A percentile compares a stretch with the other conserved stretches of the same genome.
phyloP scores from a whole-genome alignment of 2,888 invertebrate genomes.

The Dorcus hopei region DNA sequence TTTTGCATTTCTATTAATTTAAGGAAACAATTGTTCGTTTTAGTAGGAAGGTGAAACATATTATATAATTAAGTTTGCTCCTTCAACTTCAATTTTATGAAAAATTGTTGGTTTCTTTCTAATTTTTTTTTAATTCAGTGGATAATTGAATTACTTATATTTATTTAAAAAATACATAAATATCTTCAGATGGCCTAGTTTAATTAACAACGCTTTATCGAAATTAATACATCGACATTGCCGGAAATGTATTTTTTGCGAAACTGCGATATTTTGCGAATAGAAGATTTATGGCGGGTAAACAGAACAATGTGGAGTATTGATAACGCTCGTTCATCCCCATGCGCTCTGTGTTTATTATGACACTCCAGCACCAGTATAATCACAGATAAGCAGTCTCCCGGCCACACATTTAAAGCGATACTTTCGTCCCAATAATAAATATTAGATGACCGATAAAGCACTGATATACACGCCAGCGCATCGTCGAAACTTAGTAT shows the following conservation, averaged over 20 bases:
- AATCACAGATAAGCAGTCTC: conserved; percentile 18
- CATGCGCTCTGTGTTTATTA: neutral
- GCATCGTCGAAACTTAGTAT: neutral
- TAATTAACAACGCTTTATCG: neutral
- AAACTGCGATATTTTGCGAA: conserved; percentile 8
- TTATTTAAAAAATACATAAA: too few species aligned
- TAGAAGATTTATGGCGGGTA: conserved; percentile 24
- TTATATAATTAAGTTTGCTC: too few species aligned
- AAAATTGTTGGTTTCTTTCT: too few species aligned
- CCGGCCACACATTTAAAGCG: conserved; percentile 16
- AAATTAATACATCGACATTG: neutral
- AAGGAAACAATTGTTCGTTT: too few species aligned
- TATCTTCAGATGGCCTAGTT: too few species aligned
- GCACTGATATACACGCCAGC: conserved; percentile 15
- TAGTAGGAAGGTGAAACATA: too few species aligned
- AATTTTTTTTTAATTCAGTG: too few species aligned
- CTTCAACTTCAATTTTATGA: too few species aligned
- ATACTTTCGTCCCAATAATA: conserved; percentile 25
- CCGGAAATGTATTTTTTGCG: neutral
- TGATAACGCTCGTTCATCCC: conserved; percentile 19
- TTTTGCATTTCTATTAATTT: too few species aligned
- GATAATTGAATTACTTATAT: too few species aligned
- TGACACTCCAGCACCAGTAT: neutral
- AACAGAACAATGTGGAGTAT: conserved; percentile 21
- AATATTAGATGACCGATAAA: conserved; percentile 23